Evolutionary conservation across 2,113 vertebrate genomes (phyloP).

Genomic region (Gadus macrocephalus): DNA sequence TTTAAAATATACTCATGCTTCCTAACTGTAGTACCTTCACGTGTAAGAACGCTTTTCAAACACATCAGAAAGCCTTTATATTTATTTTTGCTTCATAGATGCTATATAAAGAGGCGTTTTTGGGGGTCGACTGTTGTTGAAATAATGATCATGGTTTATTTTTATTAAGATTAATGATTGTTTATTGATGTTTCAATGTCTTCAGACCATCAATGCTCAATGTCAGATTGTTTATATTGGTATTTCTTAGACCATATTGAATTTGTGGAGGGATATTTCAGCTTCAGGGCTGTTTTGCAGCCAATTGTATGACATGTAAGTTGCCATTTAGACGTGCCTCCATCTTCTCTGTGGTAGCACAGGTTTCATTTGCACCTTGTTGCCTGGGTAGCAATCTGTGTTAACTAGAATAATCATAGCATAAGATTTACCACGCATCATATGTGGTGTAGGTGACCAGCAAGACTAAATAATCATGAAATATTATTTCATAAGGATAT

Average conservation of each 20-base stretch:
- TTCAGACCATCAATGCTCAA: too few species aligned
- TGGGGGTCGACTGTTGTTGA: background rate
- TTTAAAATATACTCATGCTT: background rate
- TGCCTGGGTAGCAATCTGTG: background rate
- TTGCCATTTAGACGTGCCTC: conserved; percentile 41
- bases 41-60: conserved; percentile 17
- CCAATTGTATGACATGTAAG: conserved; percentile 1
- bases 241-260: background rate
- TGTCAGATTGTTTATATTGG: too few species aligned
- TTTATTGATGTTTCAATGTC: too few species aligned
- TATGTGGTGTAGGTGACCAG: background rate
- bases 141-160: too few species aligned
- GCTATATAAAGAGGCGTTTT: conserved; percentile 31
- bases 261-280: conserved; percentile 12
- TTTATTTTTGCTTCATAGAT: conserved; percentile 30
- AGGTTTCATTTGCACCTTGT: conserved; percentile 17
- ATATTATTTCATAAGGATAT: too few species aligned
- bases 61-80: conserved; percentile 20
- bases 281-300: background rate
- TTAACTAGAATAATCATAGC: too few species aligned
- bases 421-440: too few species aligned
- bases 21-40: background rate
- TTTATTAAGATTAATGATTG: too few species aligned
- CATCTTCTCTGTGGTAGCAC: conserved; percentile 3
- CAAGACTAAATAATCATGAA: too few species aligned